These are phyloP conservation scores for Tachina grossa DNA, from an alignment of 2,888 invertebrate genomes.

Conservation along the genomic window DNA sequence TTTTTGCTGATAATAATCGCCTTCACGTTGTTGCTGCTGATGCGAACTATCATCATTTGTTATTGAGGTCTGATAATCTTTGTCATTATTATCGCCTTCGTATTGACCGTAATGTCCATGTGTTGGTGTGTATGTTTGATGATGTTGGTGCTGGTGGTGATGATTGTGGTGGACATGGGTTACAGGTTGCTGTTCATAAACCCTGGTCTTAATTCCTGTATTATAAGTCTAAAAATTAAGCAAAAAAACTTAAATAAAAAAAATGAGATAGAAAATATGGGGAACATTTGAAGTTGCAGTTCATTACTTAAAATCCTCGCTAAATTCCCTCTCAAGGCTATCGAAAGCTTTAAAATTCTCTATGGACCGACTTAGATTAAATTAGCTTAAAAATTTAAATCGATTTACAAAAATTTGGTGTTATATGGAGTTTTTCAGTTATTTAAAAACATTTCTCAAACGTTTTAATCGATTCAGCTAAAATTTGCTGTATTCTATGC, in stretches of 20 bases:
- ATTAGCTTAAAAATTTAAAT: too few species aligned
- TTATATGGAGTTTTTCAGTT: too few species aligned
- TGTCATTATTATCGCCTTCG: slow-evolving; percentile 34
- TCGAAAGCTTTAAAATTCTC: too few species aligned
- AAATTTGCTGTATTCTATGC: too few species aligned
- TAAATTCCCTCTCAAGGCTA: too few species aligned
- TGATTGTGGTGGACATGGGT: slow-evolving; percentile 41
- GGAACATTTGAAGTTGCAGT: too few species aligned
- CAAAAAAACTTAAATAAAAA: neutral
- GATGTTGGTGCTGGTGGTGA: slow-evolving; percentile 39
- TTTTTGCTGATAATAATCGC: slow-evolving; percentile 46
- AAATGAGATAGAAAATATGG: too few species aligned
- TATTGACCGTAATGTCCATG: slow-evolving; percentile 52
- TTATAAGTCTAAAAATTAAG: slow-evolving; percentile 62
- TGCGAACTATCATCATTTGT: slow-evolving; percentile 53
- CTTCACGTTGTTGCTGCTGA: slow-evolving; percentile 58
- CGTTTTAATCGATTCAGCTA: too few species aligned
- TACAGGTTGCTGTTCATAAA: slow-evolving; percentile 46
- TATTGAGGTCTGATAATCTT: slow-evolving; percentile 61
- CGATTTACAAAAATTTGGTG: too few species aligned
- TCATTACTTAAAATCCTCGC: too few species aligned
- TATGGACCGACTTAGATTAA: too few species aligned
- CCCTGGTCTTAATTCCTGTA: slow-evolving; percentile 58
- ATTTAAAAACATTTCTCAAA: too few species aligned
- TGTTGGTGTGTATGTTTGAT: slow-evolving; percentile 47